Base-by-base conservation (phyloP, 1,140 invertebrate species). In the Musca domestica region DNA sequence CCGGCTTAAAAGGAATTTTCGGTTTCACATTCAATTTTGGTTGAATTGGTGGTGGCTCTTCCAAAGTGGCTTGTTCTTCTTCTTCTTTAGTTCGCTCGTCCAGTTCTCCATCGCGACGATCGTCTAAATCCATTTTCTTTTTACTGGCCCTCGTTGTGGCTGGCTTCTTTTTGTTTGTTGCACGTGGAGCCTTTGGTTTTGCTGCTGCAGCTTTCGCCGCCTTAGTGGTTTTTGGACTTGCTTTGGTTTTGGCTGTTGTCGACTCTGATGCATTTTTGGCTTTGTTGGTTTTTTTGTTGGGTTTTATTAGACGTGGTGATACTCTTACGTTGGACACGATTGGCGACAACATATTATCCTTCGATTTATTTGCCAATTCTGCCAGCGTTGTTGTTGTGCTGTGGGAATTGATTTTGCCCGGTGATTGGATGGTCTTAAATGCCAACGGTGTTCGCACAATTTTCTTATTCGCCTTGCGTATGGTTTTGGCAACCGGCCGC, bases 381-480 rank as follows among this genome's bases (percentile, higher is more conserved):
- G 48, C 48, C 25, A 49, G 25, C 9, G 46, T 65, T 25, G 48
- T 65, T 2, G 47, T 61, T 15, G 30, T 64, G n/a, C 63, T 65
- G 15, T 54, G 49, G 5, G 30, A 49, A 6, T 14, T 25, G 22
- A 48, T 41, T 49, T 69, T 69, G 15, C 20, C 34, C 15, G 68
- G 68, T 7, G 49, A 65, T 23, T 69, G 54, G n/a, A 56, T 65
- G 15, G 30, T 46, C 34, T 69, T 66, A 25, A 67, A 69, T 7
- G 52, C 56, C 14, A 66, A 34, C 5, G 64, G 64, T 6, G 54
- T 69, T 9, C 65, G 52, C 5, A 69, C 64, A 66, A 66, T 69
- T 51, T 67, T 66, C 20, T 67, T 69, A 30, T 25, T 19, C 1
- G 58, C 20, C 1, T 58, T 34, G 6, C 58, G 17, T 52, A 63